phyloP scores from a whole-genome alignment of 2,797 vertebrate species.

The Zalophus californianus region DNA sequence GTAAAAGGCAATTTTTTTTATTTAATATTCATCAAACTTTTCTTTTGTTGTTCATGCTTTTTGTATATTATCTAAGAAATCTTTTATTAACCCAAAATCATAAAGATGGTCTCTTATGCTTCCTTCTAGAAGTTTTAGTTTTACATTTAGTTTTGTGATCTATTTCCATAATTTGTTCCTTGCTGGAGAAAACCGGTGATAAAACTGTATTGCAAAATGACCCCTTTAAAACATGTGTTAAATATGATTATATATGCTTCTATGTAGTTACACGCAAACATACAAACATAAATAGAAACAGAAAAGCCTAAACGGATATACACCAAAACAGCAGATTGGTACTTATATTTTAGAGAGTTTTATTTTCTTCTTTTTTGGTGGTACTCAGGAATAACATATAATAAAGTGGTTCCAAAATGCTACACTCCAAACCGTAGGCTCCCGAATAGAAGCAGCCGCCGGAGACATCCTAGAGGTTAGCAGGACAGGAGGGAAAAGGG shows the following conservation, averaged over 20 bases:
- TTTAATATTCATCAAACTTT: background rate
- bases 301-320: background rate
- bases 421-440: background rate
- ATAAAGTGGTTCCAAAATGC: conserved; percentile 22
- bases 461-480: background rate
- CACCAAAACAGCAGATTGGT: background rate
- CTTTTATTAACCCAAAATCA: background rate
- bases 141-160: background rate
- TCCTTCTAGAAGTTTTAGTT: background rate
- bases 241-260: background rate
- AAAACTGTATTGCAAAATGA: background rate
- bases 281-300: background rate
- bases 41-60: background rate
- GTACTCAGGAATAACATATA: background rate
- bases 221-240: background rate
- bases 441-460: fast-evolving
- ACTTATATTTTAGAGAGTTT: background rate
- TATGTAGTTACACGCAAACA: background rate
- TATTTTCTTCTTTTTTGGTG: background rate
- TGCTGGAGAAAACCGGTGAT: background rate
- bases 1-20: conserved; percentile 6
- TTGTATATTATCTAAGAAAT: background rate
- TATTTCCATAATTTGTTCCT: background rate
- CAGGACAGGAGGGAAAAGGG: background rate
- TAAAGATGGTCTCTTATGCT: background rate